Conservation (phyloP, 2,113 vertebrate genomes). For the Neodontobutis hainanensis region DNA sequence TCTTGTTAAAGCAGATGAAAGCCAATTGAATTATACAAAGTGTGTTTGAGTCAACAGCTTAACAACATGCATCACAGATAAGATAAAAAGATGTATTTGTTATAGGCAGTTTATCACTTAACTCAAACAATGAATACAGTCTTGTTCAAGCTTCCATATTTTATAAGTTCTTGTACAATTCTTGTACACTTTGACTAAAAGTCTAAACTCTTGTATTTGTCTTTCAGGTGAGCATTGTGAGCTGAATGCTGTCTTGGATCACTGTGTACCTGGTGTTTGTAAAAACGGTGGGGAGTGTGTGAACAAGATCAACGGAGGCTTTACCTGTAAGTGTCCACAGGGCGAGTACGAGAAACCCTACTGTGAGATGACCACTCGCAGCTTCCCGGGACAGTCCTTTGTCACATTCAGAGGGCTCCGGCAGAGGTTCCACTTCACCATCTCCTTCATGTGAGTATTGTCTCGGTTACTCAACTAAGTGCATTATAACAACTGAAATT, state of each 20-base stretch:
- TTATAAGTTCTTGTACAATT: not conserved
- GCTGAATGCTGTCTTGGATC: constrained; percentile 83
- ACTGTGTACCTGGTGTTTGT: constrained; percentile 87
- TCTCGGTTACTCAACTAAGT: no score
- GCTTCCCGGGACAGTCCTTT: constrained; percentile 90
- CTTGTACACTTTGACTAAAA: not conserved
- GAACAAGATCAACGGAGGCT: constrained; percentile 90
- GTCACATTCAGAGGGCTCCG: constrained; percentile 92
- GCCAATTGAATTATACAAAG: constrained; percentile 20
- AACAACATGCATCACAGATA: constrained; percentile 20
- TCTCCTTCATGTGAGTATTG: constrained; percentile 88
- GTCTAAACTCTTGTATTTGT: not conserved
- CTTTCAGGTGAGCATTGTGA: constrained; percentile 88
- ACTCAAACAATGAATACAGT: not conserved
- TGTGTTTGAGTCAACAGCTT: constrained; percentile 26
- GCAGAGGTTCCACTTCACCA: constrained; percentile 94
- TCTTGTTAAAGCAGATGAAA: constrained; percentile 46
- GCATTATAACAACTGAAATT: no score
- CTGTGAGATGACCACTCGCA: constrained; percentile 92
- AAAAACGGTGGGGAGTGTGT: constrained; percentile 90
- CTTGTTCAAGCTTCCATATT: not conserved
- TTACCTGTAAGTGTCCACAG: constrained; percentile 87
- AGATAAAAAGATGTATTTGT: constrained; percentile 6
- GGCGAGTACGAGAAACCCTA: constrained; percentile 92
- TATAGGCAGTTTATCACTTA: constrained; percentile 30